These are phyloP conservation scores for Platynereis dumerilii DNA, from an alignment of 2,888 invertebrate species.

Conservation along the genomic window DNA sequence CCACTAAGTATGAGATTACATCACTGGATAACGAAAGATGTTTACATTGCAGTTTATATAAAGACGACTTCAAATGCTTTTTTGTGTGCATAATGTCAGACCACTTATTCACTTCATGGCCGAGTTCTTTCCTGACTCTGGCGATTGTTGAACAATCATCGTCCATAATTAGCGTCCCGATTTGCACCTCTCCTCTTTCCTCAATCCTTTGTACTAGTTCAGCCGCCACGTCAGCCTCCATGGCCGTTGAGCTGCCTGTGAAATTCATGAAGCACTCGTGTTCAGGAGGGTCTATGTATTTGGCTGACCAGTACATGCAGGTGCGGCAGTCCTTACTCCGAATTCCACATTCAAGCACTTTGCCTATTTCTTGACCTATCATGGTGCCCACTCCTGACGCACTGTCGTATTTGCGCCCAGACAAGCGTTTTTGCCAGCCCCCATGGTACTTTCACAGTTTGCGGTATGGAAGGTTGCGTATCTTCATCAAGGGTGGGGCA, in stretches of 20 bases:
- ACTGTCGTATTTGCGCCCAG: background rate
- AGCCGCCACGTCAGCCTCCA: background rate
- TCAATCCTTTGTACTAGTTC: background rate
- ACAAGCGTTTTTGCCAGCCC: background rate
- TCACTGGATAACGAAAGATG: background rate
- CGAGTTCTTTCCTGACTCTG: background rate
- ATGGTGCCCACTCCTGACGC: background rate
- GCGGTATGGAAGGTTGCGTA: no score
- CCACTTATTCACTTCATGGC: background rate
- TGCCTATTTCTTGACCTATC: background rate
- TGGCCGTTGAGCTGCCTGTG: background rate
- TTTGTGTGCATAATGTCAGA: background rate
- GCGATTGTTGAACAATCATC: background rate
- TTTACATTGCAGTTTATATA: background rate
- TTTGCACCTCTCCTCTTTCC: background rate
- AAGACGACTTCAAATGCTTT: background rate
- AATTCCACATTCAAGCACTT: background rate
- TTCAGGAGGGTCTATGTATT: background rate
- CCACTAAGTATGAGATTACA: background rate
- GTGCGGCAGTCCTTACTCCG: no score
- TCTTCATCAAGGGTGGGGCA: no score
- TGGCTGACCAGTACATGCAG: background rate
- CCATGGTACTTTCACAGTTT: no score
- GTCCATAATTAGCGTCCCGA: background rate
- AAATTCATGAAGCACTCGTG: background rate